Base-by-base conservation (phyloP, 2,888 invertebrate genomes). In the Schizotus pectinicornis region DNA sequence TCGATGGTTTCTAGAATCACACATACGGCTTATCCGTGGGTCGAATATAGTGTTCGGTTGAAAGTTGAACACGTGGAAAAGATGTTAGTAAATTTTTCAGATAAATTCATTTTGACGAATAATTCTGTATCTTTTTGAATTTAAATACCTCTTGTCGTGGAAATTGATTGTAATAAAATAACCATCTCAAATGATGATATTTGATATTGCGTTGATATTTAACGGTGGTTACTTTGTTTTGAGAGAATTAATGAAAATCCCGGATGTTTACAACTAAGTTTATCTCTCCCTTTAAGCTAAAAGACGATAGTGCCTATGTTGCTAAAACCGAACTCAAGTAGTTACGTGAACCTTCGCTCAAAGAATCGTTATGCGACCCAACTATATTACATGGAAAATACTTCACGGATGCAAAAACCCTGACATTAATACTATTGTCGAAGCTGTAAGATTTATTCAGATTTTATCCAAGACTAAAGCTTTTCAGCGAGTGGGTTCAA, bases 341-440 rank as follows among this genome's bases (percentile, higher is more conserved):
- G 91, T 0, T 81, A 85, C 59, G 77, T 91, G 0, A 82, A 81
- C 75, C 81, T 95, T 9, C 84, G 82, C 68, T 88, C 87, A 6
- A 86, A 81, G 54, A 86, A 92, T 75, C 92, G 93, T 0, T 84
- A 84, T n/a, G n/a, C 65, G 83, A 86, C 0, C 85, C 88, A 67
- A 92, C 94, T 0, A 74, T 81, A 13, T 82, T 89, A 37, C 80
- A 85, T 65, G 84, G 86, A 1, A 86, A 59, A 42, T 68, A 52
- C 46, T 67, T 62, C 47, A 60, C 65, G 1, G 80, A 80, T 12
- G 78, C 81, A 65, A 86, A 82, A 62, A 81, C 85, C 58, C 83
- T 2, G 79, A 79, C 59, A 61, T 78, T 2, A 73, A 68, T 56
- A 74, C 77, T 0, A 70, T 78, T 50, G 69, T 78, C 8, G 74